Evolutionary conservation across 2,113 vertebrate genomes (phyloP).

Genomic region (Ptyas mucosa): DNA sequence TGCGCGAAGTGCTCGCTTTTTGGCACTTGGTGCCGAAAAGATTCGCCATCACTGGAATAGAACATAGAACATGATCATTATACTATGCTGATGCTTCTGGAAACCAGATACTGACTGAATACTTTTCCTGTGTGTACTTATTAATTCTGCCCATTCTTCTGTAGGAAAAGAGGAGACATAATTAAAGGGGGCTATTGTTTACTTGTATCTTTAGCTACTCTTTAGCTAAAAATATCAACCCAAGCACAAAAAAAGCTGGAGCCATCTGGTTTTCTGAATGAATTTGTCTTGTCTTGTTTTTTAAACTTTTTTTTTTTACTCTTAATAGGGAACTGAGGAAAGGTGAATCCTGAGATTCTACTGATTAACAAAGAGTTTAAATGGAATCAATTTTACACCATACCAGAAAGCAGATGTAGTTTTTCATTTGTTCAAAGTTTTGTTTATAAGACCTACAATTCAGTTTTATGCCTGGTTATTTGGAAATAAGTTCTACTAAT

Average conservation of each 20-base stretch:
- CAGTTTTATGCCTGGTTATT: not conserved
- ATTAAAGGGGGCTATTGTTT: not conserved
- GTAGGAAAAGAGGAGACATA: not conserved
- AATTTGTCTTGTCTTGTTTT: not conserved
- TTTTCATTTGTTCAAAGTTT: not conserved
- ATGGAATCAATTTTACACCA: not conserved
- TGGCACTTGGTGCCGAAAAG: too few relatives aligned
- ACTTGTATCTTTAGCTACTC: not conserved
- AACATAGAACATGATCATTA: not conserved
- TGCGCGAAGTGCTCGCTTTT: too few relatives aligned
- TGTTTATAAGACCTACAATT: not conserved
- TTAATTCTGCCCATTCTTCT: not conserved
- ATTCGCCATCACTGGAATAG: not conserved
- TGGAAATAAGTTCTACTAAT: not conserved
- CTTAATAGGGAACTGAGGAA: conserved; percentile 1
- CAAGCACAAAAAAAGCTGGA: conserved; percentile 4
- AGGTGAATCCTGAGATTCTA: not conserved
- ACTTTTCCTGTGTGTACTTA: not conserved
- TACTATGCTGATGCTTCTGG: not conserved
- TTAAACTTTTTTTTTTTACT: not conserved
- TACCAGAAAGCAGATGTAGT: not conserved
- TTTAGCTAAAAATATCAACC: conserved; percentile 1
- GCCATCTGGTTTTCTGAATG: not conserved
- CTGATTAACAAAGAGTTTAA: conserved; percentile 22
- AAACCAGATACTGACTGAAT: not conserved